These are phyloP conservation scores for Cryptoblepharus egeriae DNA, from an alignment of 2,797 vertebrate genomes.

Conservation along the genomic window DNA sequence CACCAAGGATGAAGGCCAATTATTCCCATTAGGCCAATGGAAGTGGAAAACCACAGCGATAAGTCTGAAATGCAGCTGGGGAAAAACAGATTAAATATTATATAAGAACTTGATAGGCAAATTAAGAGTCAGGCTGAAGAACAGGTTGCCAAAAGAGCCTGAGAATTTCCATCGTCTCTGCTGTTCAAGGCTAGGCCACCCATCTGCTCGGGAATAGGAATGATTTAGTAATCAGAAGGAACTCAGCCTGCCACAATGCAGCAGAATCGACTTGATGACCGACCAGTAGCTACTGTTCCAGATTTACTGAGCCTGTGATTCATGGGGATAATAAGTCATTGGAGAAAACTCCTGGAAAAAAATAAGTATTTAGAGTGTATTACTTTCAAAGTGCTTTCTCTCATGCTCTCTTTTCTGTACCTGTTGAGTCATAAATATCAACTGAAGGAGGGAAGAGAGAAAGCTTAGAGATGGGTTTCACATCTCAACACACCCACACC, in stretches of 20 bases:
- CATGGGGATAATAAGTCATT: slow-evolving; percentile 38
- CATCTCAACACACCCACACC: background rate
- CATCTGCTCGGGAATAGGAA: slow-evolving; percentile 28
- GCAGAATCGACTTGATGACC: slow-evolving; percentile 10
- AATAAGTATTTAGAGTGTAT: slow-evolving; percentile 31
- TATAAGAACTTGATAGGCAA: slow-evolving; percentile 33
- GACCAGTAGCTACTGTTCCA: slow-evolving; percentile 37
- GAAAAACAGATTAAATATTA: slow-evolving; percentile 39
- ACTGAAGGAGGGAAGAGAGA: background rate
- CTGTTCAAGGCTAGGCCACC: slow-evolving; percentile 44
- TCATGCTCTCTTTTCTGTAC: slow-evolving; percentile 5
- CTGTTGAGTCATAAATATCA: slow-evolving; percentile 31
- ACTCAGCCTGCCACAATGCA: slow-evolving; percentile 30
- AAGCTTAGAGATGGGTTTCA: background rate
- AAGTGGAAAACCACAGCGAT: slow-evolving; percentile 25
- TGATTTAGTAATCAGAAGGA: slow-evolving; percentile 42
- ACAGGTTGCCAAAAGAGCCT: slow-evolving; percentile 35
- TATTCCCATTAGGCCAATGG: slow-evolving; percentile 34
- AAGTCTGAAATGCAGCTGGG: slow-evolving; percentile 37
- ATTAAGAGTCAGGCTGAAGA: background rate
- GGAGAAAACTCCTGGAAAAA: slow-evolving; percentile 42
- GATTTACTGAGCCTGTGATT: slow-evolving; percentile 25
- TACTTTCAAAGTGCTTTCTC: slow-evolving; percentile 14
- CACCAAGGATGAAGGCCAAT: slow-evolving; percentile 20
- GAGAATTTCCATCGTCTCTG: slow-evolving; percentile 36